These are phyloP conservation scores for Taxidea taxus DNA, from an alignment of 2,113 vertebrate genomes.

Conservation along the genomic window DNA sequence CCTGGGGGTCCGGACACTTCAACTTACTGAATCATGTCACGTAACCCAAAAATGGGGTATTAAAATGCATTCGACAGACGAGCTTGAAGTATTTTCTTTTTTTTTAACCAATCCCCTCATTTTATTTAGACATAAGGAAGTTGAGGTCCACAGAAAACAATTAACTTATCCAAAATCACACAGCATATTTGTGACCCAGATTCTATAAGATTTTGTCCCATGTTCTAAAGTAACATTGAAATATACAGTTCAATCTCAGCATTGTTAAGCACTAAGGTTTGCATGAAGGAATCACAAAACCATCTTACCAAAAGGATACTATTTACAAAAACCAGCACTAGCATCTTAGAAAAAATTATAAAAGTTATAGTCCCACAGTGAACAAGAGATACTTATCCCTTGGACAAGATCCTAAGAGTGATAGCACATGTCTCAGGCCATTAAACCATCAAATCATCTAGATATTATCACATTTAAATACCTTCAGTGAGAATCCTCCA, in stretches of 20 bases:
- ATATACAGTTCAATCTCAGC: not conserved
- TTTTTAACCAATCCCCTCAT: not conserved
- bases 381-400: not conserved
- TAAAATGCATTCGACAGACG: not conserved
- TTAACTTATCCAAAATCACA: not conserved
- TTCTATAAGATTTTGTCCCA: not conserved
- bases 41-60: not conserved
- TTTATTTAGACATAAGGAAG: not conserved
- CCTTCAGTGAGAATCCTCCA: not conserved
- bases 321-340: not conserved
- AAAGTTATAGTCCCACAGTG: not conserved
- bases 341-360: not conserved
- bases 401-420: not conserved
- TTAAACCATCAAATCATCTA: not conserved
- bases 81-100: not conserved
- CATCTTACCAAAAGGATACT: not conserved
- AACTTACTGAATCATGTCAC: not conserved
- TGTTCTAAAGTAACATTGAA: not conserved
- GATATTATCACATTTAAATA: not conserved
- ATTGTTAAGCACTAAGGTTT: not conserved
- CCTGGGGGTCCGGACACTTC: not conserved
- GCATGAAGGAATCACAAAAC: not conserved
- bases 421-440: not conserved
- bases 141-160: not conserved
- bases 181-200: not conserved